phyloP scores from a whole-genome alignment of 2,797 vertebrate species.

The Coreius guichenoti region DNA sequence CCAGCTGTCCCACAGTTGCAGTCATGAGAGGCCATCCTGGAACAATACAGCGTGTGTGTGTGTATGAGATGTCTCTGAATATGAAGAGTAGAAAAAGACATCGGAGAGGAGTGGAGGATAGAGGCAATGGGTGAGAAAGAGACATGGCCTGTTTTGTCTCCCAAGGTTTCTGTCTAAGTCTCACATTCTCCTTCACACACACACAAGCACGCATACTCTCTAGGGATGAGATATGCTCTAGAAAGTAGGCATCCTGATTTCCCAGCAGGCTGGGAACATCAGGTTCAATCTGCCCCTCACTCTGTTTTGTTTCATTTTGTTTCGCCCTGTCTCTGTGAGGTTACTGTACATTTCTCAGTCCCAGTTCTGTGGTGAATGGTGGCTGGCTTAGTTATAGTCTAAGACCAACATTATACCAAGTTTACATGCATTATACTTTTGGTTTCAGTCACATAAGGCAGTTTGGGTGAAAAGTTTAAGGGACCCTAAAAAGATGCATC shows the following conservation, averaged over 20 bases:
- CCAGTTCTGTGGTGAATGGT: conserved; percentile 31
- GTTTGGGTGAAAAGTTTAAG: background rate
- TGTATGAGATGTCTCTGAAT: conserved; percentile 27
- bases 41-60: conserved; percentile 34
- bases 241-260: conserved; percentile 60
- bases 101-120: background rate
- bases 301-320: conserved; percentile 59
- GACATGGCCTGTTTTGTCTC: conserved; percentile 30
- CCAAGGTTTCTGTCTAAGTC: conserved; percentile 23
- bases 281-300: conserved; percentile 52
- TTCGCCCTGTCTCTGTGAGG: conserved; percentile 34
- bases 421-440: background rate
- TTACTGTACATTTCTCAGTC: conserved; percentile 46
- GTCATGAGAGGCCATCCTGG: conserved; percentile 47
- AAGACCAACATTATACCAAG: background rate
- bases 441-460: background rate
- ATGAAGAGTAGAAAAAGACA: conserved; percentile 25
- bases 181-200: conserved; percentile 30
- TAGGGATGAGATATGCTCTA: conserved; percentile 55
- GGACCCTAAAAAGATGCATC: background rate
- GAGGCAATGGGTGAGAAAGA: conserved; percentile 31
- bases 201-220: conserved; percentile 18
- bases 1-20: conserved; percentile 52
- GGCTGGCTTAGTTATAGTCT: conserved; percentile 21
- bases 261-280: conserved; percentile 63